phyloP scores from a whole-genome alignment of 2,797 vertebrate genomes.

The Hippocampus kuda region DNA sequence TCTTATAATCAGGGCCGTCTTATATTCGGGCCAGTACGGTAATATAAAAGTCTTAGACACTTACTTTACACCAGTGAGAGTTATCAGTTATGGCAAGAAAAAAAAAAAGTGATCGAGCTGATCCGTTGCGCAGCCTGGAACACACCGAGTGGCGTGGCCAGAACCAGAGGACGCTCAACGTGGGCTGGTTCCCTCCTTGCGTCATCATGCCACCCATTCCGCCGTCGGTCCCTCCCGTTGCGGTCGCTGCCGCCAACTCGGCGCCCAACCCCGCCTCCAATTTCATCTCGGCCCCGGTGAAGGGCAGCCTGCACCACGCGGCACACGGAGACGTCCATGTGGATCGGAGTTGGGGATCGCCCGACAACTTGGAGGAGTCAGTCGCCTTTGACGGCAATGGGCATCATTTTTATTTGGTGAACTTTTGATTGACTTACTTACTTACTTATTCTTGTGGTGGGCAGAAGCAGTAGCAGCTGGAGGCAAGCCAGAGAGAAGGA shows the following conservation, averaged over 20 bases:
- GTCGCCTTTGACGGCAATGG: constrained; percentile 21
- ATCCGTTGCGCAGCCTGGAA: constrained; percentile 60
- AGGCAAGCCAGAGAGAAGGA: constrained; percentile 48
- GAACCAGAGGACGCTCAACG: constrained; percentile 71
- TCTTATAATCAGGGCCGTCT: too few species aligned
- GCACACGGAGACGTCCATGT: constrained; percentile 60
- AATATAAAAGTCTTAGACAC: too few species aligned
- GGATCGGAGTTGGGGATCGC: constrained; percentile 54
- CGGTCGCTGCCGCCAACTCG: neutral
- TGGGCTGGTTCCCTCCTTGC: constrained; percentile 71
- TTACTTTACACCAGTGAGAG: too few species aligned
- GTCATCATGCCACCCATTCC: constrained; percentile 29
- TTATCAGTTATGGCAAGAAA: too few species aligned
- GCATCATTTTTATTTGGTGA: neutral
- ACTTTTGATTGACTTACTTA: neutral
- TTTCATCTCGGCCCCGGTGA: constrained; percentile 63
- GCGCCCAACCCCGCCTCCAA: neutral
- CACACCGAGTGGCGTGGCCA: constrained; percentile 78
- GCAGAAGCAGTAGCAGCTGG: constrained; percentile 36
- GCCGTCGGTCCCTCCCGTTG: neutral
- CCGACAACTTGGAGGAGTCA: constrained; percentile 60
- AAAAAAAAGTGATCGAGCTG: neutral
- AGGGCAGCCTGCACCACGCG: constrained; percentile 60
- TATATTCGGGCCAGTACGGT: too few species aligned
- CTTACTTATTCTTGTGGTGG: constrained; percentile 25